Percentiles rank a stretch among this genome's conserved stretches.
Conservation (phyloP, 2,888 invertebrate species). For the Ectobius pallidus region DNA sequence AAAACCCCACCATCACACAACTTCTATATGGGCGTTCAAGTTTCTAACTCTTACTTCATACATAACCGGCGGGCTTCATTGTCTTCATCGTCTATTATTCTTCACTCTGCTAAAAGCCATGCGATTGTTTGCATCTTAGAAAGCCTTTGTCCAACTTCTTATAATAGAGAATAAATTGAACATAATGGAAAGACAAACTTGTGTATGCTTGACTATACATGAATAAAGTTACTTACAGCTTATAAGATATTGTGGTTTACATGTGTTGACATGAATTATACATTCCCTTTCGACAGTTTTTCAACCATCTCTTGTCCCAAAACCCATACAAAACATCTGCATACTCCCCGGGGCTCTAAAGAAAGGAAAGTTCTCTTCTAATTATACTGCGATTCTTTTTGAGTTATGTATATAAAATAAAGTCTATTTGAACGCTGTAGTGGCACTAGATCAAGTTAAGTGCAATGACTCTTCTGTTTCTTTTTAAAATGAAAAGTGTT, state of each 20-base stretch:
- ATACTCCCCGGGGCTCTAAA: too few relatives aligned
- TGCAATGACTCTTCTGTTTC: too few relatives aligned
- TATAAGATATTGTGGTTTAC: not conserved
- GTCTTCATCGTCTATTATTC: not conserved
- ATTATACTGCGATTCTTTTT: too few relatives aligned
- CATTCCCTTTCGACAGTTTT: not conserved
- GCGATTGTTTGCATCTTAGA: not conserved
- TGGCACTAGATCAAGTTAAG: too few relatives aligned
- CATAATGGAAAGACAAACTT: conserved; percentile 4
- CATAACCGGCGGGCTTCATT: not conserved
- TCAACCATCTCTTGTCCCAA: too few relatives aligned
- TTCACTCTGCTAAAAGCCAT: not conserved
- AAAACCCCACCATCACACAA: too few relatives aligned
- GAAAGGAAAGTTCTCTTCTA: too few relatives aligned
- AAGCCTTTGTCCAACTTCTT: conserved; percentile 4
- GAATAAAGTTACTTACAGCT: not conserved
- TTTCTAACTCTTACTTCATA: not conserved
- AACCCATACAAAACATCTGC: too few relatives aligned
- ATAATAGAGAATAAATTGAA: conserved; percentile 2
- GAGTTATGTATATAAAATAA: too few relatives aligned
- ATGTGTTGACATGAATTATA: conserved; percentile 6
- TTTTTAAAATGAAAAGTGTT: too few relatives aligned
- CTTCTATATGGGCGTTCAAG: not conserved
- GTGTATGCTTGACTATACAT: too few relatives aligned
- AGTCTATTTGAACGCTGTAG: too few relatives aligned